phyloP scores from a whole-genome alignment of 2,888 invertebrate genomes.

The Platycnemis pennipes region DNA sequence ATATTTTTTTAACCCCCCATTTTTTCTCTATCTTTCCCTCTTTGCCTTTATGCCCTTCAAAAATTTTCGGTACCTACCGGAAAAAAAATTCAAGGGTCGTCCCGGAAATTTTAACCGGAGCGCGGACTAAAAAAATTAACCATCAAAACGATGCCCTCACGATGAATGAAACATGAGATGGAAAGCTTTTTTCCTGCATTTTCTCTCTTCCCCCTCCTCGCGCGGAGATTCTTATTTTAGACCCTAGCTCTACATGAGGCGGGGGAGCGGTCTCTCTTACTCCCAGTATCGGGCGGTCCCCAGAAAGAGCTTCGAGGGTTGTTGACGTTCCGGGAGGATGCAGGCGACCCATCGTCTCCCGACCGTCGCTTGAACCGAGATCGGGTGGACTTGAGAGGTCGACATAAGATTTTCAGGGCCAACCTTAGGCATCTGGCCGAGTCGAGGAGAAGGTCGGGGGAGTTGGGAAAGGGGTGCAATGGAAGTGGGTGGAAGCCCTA shows the following conservation, averaged over 20 bases:
- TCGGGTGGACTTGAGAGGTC: not conserved
- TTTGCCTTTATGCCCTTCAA: not conserved
- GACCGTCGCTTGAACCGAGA: not conserved
- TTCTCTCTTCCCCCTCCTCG: not conserved
- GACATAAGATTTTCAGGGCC: not conserved
- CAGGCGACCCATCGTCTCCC: not conserved
- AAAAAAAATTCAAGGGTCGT: not conserved
- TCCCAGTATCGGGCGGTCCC: not conserved
- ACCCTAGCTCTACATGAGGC: too few species aligned
- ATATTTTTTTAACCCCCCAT: not conserved
- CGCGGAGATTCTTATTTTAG: not conserved
- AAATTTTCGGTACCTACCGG: too few species aligned
- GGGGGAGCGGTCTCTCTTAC: not conserved
- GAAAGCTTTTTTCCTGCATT: not conserved
- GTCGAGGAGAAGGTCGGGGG: not conserved
- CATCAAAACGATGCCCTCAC: not conserved
- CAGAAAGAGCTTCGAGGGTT: not conserved
- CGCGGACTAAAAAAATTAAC: not conserved
- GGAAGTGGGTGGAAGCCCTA: too few species aligned
- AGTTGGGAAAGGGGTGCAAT: not conserved
- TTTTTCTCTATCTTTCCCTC: not conserved
- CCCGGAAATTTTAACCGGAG: not conserved
- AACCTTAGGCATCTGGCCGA: not conserved
- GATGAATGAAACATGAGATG: conserved; percentile 1
- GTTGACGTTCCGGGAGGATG: not conserved